Conservation (phyloP, 92 coral and sea anemone species). For the Actinostola sp. region DNA sequence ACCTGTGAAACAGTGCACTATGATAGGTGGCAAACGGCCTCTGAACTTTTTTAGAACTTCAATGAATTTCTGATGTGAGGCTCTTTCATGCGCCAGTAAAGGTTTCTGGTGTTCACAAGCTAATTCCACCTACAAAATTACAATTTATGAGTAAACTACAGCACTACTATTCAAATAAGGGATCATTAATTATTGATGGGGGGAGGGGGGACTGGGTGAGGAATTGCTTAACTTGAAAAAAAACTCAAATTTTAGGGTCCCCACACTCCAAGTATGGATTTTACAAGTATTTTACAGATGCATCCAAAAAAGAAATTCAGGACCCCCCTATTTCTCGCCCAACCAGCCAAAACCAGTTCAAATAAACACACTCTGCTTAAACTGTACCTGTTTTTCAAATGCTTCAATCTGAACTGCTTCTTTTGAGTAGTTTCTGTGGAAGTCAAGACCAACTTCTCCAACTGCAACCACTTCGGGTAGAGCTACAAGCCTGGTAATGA, state of each 20-base stretch:
- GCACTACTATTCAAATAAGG: background rate
- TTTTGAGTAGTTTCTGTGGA: slow-evolving; percentile 90
- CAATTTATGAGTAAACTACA: background rate
- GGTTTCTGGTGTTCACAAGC: slow-evolving; percentile 95
- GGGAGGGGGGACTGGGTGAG: no score
- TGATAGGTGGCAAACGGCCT: slow-evolving; percentile 86
- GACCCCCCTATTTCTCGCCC: no score
- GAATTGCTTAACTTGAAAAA: no score
- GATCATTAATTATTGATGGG: no score
- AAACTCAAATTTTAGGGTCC: no score
- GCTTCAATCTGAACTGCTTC: slow-evolving; percentile 84
- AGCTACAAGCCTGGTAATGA: slow-evolving; percentile 74
- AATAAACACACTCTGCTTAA: background rate
- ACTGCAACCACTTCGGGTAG: slow-evolving; percentile 93
- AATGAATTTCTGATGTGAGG: slow-evolving; percentile 84
- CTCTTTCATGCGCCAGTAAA: slow-evolving; percentile 91
- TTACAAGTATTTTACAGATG: no score
- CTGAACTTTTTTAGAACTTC: slow-evolving; percentile 88
- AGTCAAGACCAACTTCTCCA: slow-evolving; percentile 99
- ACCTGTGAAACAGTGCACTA: slow-evolving; percentile 97
- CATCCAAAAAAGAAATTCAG: no score
- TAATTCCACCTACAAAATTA: slow-evolving; percentile 70
- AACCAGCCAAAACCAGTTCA: no score
- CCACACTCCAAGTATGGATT: no score
- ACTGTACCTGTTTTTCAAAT: slow-evolving; percentile 85